Evolutionary conservation across 2,888 invertebrate species (phyloP), one percentile per base, ranked within the genome.

Genomic region (Epiblema foenella): DNA sequence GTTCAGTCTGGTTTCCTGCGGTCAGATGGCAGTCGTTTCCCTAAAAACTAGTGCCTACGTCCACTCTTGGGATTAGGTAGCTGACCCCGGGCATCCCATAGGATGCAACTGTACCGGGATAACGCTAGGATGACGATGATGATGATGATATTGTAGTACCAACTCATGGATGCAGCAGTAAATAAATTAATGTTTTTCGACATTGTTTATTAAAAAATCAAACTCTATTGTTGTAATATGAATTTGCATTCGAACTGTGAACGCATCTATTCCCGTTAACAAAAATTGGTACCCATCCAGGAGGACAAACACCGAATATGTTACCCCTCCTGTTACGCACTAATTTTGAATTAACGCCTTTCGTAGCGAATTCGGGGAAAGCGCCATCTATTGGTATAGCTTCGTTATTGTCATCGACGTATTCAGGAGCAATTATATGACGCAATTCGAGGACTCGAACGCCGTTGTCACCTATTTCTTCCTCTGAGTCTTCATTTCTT

Each of bases 381-480:
- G 18, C 20, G 8, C 29, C 56, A 29, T 24, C 56, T 9, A 39
- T 10, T 11, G 51, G 10, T 15, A 33, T 5, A 4, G 20, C 24
- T 52, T 54, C 39, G 24, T 17, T 64, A n/a, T 54, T 64, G 5
- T 64, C 64, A 5, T 39, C 63, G 0, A 64, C 20, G n/a, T 64
- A 52, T 20, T 37, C 52, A 18, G 37, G 18, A 20, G 39, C 15
- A 1, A 46, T 18, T 0, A 24, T 46, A 8, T 46, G 46, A 46
- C n/a, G 15, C 46, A 46, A n/a, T 46, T 8, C n/a, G n/a, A n/a
- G n/a, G 5, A 46, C n/a, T 46, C n/a, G n/a, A 15, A 20, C 0
- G 17, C 11, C 15, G 15, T 56, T 29, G 20, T 15, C 54, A 24
- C 15, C 12, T 54, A 12, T 15, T 54, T 54, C 20, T 18, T 52